A percentile compares a stretch with the other conserved stretches of the same genome.
Conservation (phyloP, 2,113 vertebrate genomes). For the Puffinus mauretanicus region DNA sequence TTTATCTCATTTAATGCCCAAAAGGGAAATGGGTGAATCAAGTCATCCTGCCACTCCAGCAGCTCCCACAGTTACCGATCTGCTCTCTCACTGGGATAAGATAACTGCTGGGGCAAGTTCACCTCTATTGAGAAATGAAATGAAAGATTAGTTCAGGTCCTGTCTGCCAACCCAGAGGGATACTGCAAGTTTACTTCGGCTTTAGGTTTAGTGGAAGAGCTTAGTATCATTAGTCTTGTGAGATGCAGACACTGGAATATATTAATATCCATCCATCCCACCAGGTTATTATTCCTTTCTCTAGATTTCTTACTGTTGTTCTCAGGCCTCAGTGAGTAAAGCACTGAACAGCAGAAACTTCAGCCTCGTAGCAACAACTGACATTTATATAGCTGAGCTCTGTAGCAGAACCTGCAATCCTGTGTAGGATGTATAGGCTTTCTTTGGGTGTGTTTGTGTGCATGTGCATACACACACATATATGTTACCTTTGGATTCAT, state of each 20-base stretch:
- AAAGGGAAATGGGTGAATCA: not conserved
- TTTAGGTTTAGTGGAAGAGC: not conserved
- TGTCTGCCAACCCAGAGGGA: not conserved
- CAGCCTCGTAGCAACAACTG: not conserved
- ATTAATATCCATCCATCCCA: not conserved
- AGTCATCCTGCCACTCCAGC: not conserved
- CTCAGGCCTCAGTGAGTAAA: not conserved
- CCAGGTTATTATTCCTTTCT: not conserved
- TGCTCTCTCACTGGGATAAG: not conserved
- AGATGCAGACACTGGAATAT: not conserved
- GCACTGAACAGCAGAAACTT: not conserved
- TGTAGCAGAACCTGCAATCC: not conserved
- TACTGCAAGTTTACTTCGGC: not conserved
- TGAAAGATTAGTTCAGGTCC: not conserved
- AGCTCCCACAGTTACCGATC: not conserved
- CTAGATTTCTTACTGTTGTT: not conserved
- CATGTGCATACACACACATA: accelerated
- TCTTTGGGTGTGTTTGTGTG: not conserved
- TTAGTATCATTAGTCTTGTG: not conserved
- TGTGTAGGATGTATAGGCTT: not conserved
- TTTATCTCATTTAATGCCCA: not conserved
- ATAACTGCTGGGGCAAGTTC: not conserved
- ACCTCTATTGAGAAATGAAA: not conserved
- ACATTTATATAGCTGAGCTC: not conserved
- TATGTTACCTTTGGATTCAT: not conserved